phyloP scores from a whole-genome alignment of 2,888 invertebrate species.

The Hypsopygia costalis region DNA sequence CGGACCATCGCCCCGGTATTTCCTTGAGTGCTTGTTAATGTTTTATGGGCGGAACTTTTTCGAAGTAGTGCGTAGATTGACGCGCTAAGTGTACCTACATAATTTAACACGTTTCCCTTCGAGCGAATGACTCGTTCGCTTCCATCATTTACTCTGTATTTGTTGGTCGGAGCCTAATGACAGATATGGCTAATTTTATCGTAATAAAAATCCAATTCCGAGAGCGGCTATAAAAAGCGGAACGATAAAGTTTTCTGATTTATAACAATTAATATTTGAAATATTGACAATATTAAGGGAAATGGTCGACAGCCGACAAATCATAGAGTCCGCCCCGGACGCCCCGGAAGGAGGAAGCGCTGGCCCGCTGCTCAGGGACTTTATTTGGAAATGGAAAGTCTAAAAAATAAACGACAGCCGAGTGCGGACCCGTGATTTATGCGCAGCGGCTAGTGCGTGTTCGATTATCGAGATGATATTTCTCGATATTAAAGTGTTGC shows the following conservation, averaged over 20 bases:
- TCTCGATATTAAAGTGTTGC: conserved; percentile 81
- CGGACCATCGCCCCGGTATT: conserved; percentile 70
- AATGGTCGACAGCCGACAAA: conserved; percentile 77
- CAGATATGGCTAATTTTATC: conserved; percentile 48
- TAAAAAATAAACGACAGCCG: conserved; percentile 75
- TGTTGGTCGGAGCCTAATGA: conserved; percentile 30
- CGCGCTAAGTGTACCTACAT: conserved; percentile 76
- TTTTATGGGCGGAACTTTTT: conserved; percentile 79
- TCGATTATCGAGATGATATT: conserved; percentile 79
- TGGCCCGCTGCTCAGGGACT: conserved; percentile 75
- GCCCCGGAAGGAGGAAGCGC: conserved; percentile 78
- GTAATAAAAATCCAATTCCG: conserved; percentile 66
- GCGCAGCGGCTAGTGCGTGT: conserved; percentile 63
- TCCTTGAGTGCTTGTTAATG: conserved; percentile 81
- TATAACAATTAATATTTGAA: conserved; percentile 80
- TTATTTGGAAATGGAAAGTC: conserved; percentile 80
- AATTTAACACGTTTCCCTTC: conserved; percentile 71
- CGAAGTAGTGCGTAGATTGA: conserved; percentile 74
- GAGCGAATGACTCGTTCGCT: conserved; percentile 51
- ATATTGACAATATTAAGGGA: conserved; percentile 80
- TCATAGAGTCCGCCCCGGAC: conserved; percentile 55
- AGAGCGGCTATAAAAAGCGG: conserved; percentile 55
- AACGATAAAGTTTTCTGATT: conserved; percentile 70
- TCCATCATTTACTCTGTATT: conserved; percentile 36
- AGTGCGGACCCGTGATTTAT: conserved; percentile 73